These are phyloP conservation scores for Cerceris ruficornis DNA, from an alignment of 2,888 invertebrate species.

Conservation along the genomic window DNA sequence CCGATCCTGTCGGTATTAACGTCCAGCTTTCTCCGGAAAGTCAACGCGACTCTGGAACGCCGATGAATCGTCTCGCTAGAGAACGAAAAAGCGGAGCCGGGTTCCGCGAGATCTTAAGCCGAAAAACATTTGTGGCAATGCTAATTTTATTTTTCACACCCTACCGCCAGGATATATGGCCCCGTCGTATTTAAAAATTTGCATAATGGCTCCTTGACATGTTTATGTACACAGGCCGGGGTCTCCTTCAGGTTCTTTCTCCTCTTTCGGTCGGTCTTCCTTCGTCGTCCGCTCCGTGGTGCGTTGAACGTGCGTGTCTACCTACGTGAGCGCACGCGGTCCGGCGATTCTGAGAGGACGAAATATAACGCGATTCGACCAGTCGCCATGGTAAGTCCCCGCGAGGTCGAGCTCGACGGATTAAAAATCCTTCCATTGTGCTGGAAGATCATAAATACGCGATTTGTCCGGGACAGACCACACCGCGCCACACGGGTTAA, in stretches of 20 bases:
- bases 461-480: constrained; percentile 78
- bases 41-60: background rate
- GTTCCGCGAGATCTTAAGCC: constrained; percentile 63
- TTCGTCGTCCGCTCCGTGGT: constrained; percentile 7
- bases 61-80: background rate
- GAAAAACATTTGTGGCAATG: constrained; percentile 74
- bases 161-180: constrained; percentile 74
- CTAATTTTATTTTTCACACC: constrained; percentile 80
- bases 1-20: constrained; percentile 36
- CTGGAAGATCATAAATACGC: constrained; percentile 78
- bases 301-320: constrained; percentile 45
- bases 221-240: constrained; percentile 77
- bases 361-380: constrained; percentile 71
- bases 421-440: constrained; percentile 78
- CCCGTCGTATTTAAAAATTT: constrained; percentile 80
- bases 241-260: constrained; percentile 28
- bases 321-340: constrained; percentile 65
- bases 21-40: background rate
- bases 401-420: constrained; percentile 65
- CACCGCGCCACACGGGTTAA: constrained; percentile 67
- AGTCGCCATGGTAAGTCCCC: constrained; percentile 47
- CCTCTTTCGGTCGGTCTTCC: background rate
- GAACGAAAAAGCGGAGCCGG: background rate
- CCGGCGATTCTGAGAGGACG: constrained; percentile 51
- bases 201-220: constrained; percentile 80